Evolutionary conservation across 1,140 invertebrate genomes (phyloP).

Genomic region (Bombyx mori): DNA sequence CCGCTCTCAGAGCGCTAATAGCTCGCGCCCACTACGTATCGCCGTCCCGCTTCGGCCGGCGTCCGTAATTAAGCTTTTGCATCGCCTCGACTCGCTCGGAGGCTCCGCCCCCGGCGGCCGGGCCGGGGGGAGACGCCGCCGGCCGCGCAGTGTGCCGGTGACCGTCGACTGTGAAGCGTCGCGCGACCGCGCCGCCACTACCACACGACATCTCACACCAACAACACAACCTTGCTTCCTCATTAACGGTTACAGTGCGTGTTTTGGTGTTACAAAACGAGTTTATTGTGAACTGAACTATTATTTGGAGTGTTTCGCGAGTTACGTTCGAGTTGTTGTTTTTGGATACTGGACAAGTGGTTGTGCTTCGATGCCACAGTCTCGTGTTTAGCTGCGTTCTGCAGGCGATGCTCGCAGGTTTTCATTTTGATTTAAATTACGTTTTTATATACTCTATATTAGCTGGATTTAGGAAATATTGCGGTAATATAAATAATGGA

Average conservation of each 20-base stretch:
- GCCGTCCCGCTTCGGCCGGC: slow-evolving; percentile 58
- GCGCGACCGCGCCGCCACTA: slow-evolving; percentile 38
- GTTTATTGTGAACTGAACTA: slow-evolving; percentile 57
- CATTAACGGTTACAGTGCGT: slow-evolving; percentile 52
- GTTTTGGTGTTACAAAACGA: slow-evolving; percentile 46
- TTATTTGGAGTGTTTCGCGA: slow-evolving; percentile 38
- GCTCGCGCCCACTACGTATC: slow-evolving; percentile 64
- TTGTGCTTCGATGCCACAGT: slow-evolving; percentile 63
- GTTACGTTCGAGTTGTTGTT: slow-evolving; percentile 26
- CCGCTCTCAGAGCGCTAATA: slow-evolving; percentile 65
- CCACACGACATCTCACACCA: slow-evolving; percentile 38
- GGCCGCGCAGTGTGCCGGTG: slow-evolving; percentile 62
- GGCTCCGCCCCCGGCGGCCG: slow-evolving; percentile 41
- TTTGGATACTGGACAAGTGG: slow-evolving; percentile 59
- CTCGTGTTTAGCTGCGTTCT: slow-evolving; percentile 56
- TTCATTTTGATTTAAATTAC: slow-evolving; percentile 46
- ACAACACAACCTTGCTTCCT: slow-evolving; percentile 53
- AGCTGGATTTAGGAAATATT: too few species aligned
- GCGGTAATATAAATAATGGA: too few species aligned
- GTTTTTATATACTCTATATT: too few species aligned
- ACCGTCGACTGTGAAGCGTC: slow-evolving; percentile 55
- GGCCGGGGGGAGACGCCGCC: slow-evolving; percentile 39
- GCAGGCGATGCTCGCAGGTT: slow-evolving; percentile 67
- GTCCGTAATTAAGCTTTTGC: slow-evolving; percentile 63
- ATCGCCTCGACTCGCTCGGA: slow-evolving; percentile 51